A percentile compares a stretch with the other conserved stretches of the same genome.
These are phyloP conservation scores for Pollenia amentaria DNA, from an alignment of 2,888 invertebrate species.

Conservation along the genomic window DNA sequence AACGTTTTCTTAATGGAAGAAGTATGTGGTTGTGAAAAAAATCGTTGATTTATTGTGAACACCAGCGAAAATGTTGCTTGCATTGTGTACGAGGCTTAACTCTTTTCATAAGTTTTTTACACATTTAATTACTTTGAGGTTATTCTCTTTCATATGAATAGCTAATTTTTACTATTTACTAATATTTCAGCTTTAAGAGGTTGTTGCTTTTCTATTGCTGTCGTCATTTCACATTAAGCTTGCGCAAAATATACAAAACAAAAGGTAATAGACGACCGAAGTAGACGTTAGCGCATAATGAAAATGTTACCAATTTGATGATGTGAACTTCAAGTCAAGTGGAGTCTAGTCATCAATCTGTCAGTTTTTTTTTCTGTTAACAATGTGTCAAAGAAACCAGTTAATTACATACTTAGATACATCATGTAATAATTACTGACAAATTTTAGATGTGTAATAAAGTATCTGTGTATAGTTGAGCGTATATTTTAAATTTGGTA, in stretches of 20 bases:
- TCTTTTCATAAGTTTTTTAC: no score
- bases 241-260: slow-evolving; percentile 9
- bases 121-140: neutral
- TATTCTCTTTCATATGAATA: neutral
- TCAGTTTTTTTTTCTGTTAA: neutral
- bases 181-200: slow-evolving; percentile 16
- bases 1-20: no score
- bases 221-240: neutral
- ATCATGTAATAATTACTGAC: slow-evolving; percentile 1
- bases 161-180: neutral
- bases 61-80: no score
- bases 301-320: slow-evolving; percentile 56
- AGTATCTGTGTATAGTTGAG: neutral
- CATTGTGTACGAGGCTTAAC: no score
- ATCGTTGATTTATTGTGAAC: no score
- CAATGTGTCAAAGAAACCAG: slow-evolving; percentile 28
- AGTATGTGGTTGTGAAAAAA: no score
- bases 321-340: slow-evolving; percentile 49
- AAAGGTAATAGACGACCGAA: slow-evolving; percentile 1
- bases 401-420: slow-evolving; percentile 8
- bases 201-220: slow-evolving; percentile 1
- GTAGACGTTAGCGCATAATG: slow-evolving; percentile 1
- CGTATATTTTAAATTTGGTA: neutral
- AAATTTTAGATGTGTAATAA: neutral
- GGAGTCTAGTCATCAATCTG: neutral